Conservation (phyloP, 2,888 invertebrate species). For the Hyposoter didymator region DNA sequence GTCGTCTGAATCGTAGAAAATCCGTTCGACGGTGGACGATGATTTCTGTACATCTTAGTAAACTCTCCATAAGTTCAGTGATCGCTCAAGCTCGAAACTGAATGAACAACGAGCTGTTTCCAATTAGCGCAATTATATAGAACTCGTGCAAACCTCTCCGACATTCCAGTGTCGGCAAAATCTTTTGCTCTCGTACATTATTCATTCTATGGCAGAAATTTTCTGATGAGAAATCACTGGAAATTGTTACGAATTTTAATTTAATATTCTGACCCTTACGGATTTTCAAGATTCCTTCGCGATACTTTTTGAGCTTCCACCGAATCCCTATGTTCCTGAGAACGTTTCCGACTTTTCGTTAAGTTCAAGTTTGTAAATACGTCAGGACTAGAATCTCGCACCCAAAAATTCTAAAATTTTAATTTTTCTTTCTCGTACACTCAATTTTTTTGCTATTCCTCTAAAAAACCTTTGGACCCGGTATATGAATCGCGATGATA, state of each 20-base stretch:
- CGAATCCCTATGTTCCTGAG: too few species aligned
- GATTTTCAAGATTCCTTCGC: not conserved
- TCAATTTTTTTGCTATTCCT: too few species aligned
- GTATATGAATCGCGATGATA: too few species aligned
- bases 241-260: not conserved
- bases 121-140: slow-evolving; percentile 57
- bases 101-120: slow-evolving; percentile 50
- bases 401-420: too few species aligned
- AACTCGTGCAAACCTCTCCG: slow-evolving; percentile 13
- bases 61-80: slow-evolving; percentile 28
- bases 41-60: not conserved
- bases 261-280: not conserved
- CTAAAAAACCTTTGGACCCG: too few species aligned
- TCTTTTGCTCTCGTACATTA: not conserved
- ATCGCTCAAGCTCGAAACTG: slow-evolving; percentile 45
- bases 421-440: too few species aligned
- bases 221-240: not conserved
- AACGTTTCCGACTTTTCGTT: too few species aligned
- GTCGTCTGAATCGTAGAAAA: not conserved
- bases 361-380: too few species aligned
- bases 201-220: not conserved
- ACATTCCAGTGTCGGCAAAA: not conserved
- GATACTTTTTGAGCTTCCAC: not conserved
- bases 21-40: not conserved
- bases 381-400: too few species aligned